Base-by-base conservation (phyloP, 2,888 invertebrate genomes). In the Drosophila siamana region DNA sequence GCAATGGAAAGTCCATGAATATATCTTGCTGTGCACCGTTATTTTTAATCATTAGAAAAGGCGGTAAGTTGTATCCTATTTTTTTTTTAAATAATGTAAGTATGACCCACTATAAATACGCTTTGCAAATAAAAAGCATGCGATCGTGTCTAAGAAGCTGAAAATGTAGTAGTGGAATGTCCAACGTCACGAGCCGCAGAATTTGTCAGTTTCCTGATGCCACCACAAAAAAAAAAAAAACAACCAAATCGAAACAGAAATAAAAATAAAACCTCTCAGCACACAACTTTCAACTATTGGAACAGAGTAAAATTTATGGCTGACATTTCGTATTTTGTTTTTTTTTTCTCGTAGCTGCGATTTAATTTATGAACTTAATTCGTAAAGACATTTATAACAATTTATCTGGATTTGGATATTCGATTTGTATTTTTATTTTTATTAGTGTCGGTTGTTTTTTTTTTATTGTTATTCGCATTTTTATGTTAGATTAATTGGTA, bases 291-390 rank as follows among this genome's bases (percentile, higher is more conserved):
- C 73, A 62, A 73, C 60, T 71, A 71, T 66, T 55, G 56, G 60
- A 61, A 65, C 15, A 41, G 9, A 24, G 41, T 16, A 30, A 50
- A 74, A 80, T 66, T 77, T 64, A 77, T 74, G 46, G 60, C 66
- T 74, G 70, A 67, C 66, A 69, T 74, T 78, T 70, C 50, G 43
- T 13, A 60, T 63, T 36, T 52, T 57, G 48, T 44, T 62, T n/a
- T n/a, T n/a, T n/a, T n/a, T n/a, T n/a, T n/a, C n/a, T n/a, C n/a
- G 30, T 44, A 7, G 59, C 40, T 24, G 26, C 52, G 61, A 44
- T 80, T 78, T 84, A 75, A 87, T 83, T 83, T 87, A 87, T 84
- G 83, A 87, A 87, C 86, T 74, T 70, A 77, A 87, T 74, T 77
- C 81, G 73, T 59, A 61, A 73, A 77, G 77, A 87, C 88, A 87